Conservation (phyloP, 92 coral and sea anemone genomes). For the Chrysogorgia sp. region DNA sequence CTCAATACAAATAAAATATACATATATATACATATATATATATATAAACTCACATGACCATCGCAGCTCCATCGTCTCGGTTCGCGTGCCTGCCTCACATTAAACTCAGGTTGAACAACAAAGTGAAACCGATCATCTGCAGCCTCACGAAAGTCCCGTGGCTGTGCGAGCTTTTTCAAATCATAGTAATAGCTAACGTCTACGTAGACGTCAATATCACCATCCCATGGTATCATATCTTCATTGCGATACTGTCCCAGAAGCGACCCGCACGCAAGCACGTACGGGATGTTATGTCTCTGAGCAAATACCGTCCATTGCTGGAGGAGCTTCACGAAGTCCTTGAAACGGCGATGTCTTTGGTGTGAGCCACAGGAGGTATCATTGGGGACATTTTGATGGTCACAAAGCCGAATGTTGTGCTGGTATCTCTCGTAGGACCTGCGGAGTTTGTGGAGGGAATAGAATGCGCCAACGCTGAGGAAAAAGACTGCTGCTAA, state of each 20-base stretch:
- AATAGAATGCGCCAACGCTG: too few relatives aligned
- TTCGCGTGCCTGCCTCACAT: conserved; percentile 41
- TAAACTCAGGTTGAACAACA: conserved; percentile 79
- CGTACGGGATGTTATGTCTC: conserved; percentile 65
- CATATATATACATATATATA: not conserved
- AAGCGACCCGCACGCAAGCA: conserved; percentile 64
- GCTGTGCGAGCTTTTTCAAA: conserved; percentile 46
- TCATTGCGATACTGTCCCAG: conserved; percentile 70
- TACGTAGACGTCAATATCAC: conserved; percentile 74
- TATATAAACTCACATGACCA: conserved; percentile 59
- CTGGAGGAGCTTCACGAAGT: conserved; percentile 41
- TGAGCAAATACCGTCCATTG: conserved; percentile 63
- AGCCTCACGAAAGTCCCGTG: conserved; percentile 48
- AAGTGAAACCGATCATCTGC: conserved; percentile 63
- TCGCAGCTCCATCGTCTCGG: conserved; percentile 67
- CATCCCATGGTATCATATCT: conserved; percentile 77
- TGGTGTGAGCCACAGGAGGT: not conserved
- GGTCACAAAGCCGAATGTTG: not conserved
- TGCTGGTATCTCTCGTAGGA: not conserved
- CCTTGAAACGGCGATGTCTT: not conserved
- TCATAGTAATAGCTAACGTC: conserved; percentile 60
- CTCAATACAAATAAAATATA: too few relatives aligned
- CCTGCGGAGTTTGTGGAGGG: not conserved
- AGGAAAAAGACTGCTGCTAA: too few relatives aligned
- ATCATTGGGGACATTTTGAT: not conserved